A percentile compares a stretch with the other conserved stretches of the same genome.
Evolutionary conservation across 2,113 vertebrate species (phyloP).

Genomic region (Hiodon tergisus): DNA sequence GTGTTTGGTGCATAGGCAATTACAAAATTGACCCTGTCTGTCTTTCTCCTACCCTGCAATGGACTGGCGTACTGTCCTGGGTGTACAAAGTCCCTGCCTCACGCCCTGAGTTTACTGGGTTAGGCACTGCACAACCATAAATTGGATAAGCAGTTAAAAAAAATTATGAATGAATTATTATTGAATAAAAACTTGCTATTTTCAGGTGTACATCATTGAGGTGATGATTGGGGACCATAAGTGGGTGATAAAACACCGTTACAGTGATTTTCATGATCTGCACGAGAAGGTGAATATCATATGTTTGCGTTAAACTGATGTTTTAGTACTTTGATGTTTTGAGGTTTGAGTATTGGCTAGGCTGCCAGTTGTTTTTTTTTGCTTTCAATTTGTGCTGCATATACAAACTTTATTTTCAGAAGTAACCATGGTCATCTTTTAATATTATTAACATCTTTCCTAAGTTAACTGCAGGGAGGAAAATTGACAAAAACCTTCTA

Average conservation of each 20-base stretch:
- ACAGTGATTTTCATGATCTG: constrained; percentile 92
- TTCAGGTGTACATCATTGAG: constrained; percentile 92
- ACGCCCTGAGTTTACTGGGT: no score
- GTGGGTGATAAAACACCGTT: constrained; percentile 93
- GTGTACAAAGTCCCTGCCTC: no score
- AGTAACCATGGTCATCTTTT: background rate
- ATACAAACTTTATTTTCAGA: background rate
- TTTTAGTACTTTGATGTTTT: background rate
- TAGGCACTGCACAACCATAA: no score
- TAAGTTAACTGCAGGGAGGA: constrained; percentile 82
- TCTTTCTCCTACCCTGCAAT: no score
- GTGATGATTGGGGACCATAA: constrained; percentile 77
- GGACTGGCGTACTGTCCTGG: no score
- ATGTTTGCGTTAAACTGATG: background rate
- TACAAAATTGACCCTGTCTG: no score
- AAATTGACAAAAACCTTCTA: constrained; percentile 82
- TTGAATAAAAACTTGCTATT: background rate
- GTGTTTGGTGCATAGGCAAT: no score
- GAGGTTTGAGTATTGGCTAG: background rate
- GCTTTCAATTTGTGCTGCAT: background rate
- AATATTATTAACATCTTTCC: constrained; percentile 15
- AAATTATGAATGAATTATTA: no score
- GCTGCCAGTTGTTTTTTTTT: background rate
- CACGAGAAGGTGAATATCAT: constrained; percentile 82
- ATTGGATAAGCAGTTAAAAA: no score